A percentile compares a stretch with the other conserved stretches of the same genome.
Evolutionary conservation across 2,797 vertebrate genomes (phyloP).

Genomic region (Echeneis naucrates): DNA sequence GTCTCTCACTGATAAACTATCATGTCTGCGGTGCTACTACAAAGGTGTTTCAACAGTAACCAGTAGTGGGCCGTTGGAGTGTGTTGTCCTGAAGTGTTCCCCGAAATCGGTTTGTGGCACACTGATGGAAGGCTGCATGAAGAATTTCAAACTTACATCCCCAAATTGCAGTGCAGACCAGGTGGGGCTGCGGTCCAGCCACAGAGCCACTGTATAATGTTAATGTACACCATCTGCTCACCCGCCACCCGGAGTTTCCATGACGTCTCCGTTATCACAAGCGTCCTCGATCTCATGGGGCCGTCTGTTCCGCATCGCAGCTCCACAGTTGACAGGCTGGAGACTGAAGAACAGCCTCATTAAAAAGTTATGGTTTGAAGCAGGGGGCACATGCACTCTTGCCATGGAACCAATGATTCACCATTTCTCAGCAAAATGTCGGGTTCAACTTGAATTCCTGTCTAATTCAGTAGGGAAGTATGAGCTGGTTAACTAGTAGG

Average conservation of each 20-base stretch:
- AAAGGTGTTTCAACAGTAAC: not conserved
- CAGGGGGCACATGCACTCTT: constrained; percentile 26
- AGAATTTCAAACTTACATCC: constrained; percentile 22
- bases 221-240: constrained; percentile 80
- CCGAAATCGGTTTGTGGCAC: not conserved
- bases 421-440: constrained; percentile 11
- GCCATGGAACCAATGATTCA: constrained; percentile 7
- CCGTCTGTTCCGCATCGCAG: constrained; percentile 71
- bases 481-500: not conserved
- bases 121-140: not conserved
- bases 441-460: not conserved
- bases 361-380: constrained; percentile 76
- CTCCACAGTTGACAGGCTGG: constrained; percentile 61
- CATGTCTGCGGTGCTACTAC: not conserved
- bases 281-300: constrained; percentile 57
- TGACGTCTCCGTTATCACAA: constrained; percentile 65
- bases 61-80: not conserved
- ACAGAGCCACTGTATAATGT: constrained; percentile 60
- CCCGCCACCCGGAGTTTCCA: constrained; percentile 55
- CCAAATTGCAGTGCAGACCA: constrained; percentile 29
- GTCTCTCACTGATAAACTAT: not conserved
- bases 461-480: not conserved
- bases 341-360: constrained; percentile 75
- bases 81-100: not conserved
- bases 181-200: constrained; percentile 32